Evolutionary conservation across 2,888 invertebrate species (phyloP), one percentile per base, ranked within the genome.

Genomic region (Buathra laborator): DNA sequence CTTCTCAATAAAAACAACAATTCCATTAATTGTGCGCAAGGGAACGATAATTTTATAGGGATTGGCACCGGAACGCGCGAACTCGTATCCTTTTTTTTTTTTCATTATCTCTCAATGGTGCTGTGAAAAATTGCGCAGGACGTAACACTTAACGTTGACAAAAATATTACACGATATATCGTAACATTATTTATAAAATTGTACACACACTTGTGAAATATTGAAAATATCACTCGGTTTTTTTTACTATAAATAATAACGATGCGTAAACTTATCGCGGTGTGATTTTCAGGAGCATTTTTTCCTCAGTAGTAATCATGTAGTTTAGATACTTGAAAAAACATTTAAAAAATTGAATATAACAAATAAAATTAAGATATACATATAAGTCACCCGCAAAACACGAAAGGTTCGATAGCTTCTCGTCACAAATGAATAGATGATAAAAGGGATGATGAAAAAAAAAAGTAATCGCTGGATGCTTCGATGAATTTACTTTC

Each of bases 21-120:
- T 84, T 74, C 75, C 74, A 81, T 79, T 66, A 85, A 75, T 79
- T 81, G 78, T 82, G 81, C 84, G 84, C 62, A 53, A 81, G 64
- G 64, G 67, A 70, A 75, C 64, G 62, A 46, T 79, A 75, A 81
- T 71, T 75, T 56, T 75, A n/a, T 51, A 71, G 53, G 53, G 37
- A 79, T 85, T 85, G 84, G 84, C 84, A 85, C 84, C 81, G 68
- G 70, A 79, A 85, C 81, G 78, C 78, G 71, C 74, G 76, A 82
- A 56, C 64, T 70, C 32, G 53, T 79, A 62, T 46, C 43, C 62
- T 74, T 46, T 62, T 64, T 74, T 64, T 68, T 46, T 53, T 62
- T 66, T 53, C 24, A 9, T 78, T 9, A 46, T 51, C 24, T 37
- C 59, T 37, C 19, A 64, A 53, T 43, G 32, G 66, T 76, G 70